phyloP scores from a whole-genome alignment of 1,140 invertebrate genomes.

The Aphelenchoides fujianensis region DNA sequence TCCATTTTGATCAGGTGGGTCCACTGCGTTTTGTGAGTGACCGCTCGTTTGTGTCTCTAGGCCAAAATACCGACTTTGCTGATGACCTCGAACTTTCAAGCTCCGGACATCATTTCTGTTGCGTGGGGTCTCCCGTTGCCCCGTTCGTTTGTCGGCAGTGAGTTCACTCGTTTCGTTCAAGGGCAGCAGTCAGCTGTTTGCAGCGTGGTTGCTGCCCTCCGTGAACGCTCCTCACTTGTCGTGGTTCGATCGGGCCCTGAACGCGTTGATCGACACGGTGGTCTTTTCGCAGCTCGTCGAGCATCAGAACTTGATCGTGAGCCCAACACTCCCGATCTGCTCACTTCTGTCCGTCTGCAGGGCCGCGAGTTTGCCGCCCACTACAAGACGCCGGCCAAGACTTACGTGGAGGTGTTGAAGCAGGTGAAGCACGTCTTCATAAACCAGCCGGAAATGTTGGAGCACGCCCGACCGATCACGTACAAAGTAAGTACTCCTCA shows the following conservation, averaged over 20 bases:
- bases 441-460: slow-evolving; percentile 21
- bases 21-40: no score
- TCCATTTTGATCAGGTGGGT: slow-evolving; percentile 33
- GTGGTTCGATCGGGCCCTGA: not conserved
- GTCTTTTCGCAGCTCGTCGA: slow-evolving; percentile 8
- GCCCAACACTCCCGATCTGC: no score
- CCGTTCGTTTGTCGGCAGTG: slow-evolving; percentile 34
- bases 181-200: not conserved
- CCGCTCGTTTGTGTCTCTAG: no score
- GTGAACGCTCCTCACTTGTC: not conserved
- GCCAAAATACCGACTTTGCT: slow-evolving; percentile 23
- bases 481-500: no score
- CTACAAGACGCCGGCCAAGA: slow-evolving; percentile 19
- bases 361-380: slow-evolving; percentile 11
- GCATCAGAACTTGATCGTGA: slow-evolving; percentile 19
- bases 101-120: slow-evolving; percentile 13
- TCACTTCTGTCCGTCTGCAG: no score
- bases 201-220: slow-evolving; percentile 15
- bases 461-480: slow-evolving; percentile 23
- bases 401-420: slow-evolving; percentile 18
- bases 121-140: slow-evolving; percentile 30
- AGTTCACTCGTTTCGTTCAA: slow-evolving; percentile 13
- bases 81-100: slow-evolving; percentile 13
- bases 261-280: not conserved
- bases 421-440: slow-evolving; percentile 21